A percentile compares a stretch with the other conserved stretches of the same genome.
These are phyloP conservation scores for Edolisoma coerulescens DNA, from an alignment of 2,113 vertebrate genomes.

Conservation along the genomic window DNA sequence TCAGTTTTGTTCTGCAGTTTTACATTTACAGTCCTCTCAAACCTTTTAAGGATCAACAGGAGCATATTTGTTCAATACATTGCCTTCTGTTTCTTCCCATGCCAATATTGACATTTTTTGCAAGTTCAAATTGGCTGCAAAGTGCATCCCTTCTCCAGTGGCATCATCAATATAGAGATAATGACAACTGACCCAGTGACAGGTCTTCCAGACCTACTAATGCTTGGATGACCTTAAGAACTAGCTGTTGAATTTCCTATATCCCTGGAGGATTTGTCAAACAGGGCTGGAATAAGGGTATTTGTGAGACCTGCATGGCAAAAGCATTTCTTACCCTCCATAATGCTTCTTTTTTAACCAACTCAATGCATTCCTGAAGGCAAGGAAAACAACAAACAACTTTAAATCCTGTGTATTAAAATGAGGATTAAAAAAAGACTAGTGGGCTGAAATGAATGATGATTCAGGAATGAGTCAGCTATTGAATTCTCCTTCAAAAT, in stretches of 20 bases:
- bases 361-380: neutral
- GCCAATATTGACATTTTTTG: neutral
- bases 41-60: neutral
- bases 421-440: constrained; percentile 44
- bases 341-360: neutral
- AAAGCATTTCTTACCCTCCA: neutral
- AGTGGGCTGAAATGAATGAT: constrained; percentile 71
- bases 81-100: neutral
- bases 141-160: neutral
- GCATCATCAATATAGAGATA: neutral
- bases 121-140: neutral
- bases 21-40: neutral
- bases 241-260: neutral
- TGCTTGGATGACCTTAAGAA: neutral
- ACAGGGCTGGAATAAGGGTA: no score
- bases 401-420: neutral
- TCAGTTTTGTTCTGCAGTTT: neutral
- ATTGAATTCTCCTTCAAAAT: constrained; percentile 64
- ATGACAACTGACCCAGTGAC: neutral
- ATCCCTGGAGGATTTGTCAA: neutral
- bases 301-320: neutral
- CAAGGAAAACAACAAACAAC: constrained; percentile 22
- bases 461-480: constrained; percentile 74
- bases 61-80: neutral
- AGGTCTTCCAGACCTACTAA: neutral